Percentiles rank a stretch among this genome's conserved stretches.
phyloP scores from a whole-genome alignment of 2,113 vertebrate genomes.

The Zeus faber region DNA sequence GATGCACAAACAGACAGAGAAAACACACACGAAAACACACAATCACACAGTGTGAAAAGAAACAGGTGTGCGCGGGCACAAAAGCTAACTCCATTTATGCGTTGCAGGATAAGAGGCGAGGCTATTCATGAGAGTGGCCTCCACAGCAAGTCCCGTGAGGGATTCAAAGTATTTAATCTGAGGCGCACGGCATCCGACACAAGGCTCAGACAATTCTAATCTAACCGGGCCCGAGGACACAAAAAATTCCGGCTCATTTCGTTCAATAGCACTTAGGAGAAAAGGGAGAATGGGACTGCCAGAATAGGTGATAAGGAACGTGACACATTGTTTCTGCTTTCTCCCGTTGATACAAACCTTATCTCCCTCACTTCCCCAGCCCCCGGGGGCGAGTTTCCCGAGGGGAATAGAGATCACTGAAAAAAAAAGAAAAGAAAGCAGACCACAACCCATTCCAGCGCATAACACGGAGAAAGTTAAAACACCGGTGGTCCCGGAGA shows the following conservation, averaged over 20 bases:
- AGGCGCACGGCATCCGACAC: constrained; percentile 12
- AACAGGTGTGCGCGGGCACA: constrained; percentile 40
- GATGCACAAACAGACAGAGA: constrained; percentile 6
- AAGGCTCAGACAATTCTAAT: constrained; percentile 36
- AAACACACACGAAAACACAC: background rate
- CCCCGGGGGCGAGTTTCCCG: too few species aligned
- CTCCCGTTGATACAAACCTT: constrained; percentile 20
- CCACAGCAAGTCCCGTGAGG: constrained; percentile 24
- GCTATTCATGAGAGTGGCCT: constrained; percentile 36
- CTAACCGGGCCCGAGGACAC: constrained; percentile 23
- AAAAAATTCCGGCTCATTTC: constrained; percentile 33
- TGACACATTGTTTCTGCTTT: constrained; percentile 19
- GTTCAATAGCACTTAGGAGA: constrained; percentile 31
- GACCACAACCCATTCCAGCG: too few species aligned
- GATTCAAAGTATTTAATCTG: constrained; percentile 47
- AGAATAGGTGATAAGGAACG: constrained; percentile 17
- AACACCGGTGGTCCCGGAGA: constrained; percentile 14
- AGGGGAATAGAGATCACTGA: background rate
- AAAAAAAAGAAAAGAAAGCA: background rate
- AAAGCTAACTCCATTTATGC: constrained; percentile 14
- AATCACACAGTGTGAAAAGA: constrained; percentile 10
- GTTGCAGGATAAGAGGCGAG: constrained; percentile 23
- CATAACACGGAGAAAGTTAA: constrained; percentile 10
- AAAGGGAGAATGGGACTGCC: background rate
- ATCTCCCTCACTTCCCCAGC: constrained; percentile 22